A percentile compares a stretch with the other conserved stretches of the same genome.
phyloP scores from a whole-genome alignment of 2,113 vertebrate genomes.

The Octodon degus region DNA sequence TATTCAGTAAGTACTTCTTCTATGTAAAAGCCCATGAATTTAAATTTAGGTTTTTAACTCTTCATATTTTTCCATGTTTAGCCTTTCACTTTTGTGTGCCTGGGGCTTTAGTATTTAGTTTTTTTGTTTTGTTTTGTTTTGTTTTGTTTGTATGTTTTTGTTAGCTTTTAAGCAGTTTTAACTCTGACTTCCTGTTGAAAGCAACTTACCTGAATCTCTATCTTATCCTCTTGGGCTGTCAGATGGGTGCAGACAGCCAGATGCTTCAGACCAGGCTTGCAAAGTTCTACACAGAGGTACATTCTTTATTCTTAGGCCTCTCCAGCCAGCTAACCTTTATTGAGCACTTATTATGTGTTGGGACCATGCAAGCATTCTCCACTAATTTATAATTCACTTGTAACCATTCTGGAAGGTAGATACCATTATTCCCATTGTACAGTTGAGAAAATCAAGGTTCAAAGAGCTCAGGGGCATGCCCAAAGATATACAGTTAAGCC shows the following conservation, averaged over 20 bases:
- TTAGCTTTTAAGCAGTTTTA: constrained; percentile 40
- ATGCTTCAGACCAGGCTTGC: background rate
- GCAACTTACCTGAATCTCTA: background rate
- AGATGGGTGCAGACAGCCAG: background rate
- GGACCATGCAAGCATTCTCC: background rate
- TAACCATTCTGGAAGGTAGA: background rate
- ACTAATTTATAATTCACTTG: background rate
- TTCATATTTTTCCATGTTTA: constrained; percentile 35
- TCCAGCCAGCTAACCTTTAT: background rate
- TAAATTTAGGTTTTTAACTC: background rate
- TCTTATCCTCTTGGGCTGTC: background rate
- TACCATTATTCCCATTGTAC: background rate
- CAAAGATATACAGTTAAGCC: background rate
- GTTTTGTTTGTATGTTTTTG: background rate
- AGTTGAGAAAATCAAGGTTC: background rate
- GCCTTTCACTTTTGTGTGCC: constrained; percentile 33
- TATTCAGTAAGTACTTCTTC: background rate
- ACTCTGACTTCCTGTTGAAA: background rate
- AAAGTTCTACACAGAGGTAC: background rate
- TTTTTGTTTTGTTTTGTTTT: background rate
- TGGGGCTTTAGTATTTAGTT: background rate
- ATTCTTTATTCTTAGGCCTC: background rate
- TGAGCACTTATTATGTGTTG: background rate
- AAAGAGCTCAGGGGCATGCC: background rate
- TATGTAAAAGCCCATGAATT: constrained; percentile 36